Evolutionary conservation across 2,888 invertebrate genomes (phyloP), one percentile per base, ranked within the genome.

Genomic region (Diplazon laetatorius): DNA sequence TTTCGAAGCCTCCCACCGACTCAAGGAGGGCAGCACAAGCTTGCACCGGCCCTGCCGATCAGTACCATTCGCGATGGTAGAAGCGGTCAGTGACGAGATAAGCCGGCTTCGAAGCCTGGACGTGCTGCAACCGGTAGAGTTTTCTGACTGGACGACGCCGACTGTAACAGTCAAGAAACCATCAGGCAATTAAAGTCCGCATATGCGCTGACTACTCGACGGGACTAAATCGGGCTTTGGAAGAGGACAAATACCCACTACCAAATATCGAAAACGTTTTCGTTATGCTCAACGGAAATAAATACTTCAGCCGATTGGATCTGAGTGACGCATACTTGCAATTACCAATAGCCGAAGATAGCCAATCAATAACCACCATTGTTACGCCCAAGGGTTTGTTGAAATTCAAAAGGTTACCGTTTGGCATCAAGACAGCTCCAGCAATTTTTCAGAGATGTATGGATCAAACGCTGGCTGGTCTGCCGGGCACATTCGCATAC

Each of bases 121-220:
- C 20, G 79, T 83, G 35, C 79, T 84, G 16, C 69, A 81, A 37
- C 76, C 78, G 46, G 74, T 72, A 22, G 73, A 78, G 50, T 59
- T 20, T 4, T 79, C 82, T 46, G 80, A 82, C 60, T 84, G 81
- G 83, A 76, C 78, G 10, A 77, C 81, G 62, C 83, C 81, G 1
- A 62, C 82, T 18, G 80, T 82, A 9, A 77, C 80, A 9, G 74
- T 80, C 25, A 78, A 76, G 57, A 83, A 82, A 74, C 46, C 60
- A 44, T 72, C 80, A 25, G 79, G 82, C n/a, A n/a, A n/a, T n/a
- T 25, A 66, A 66, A 22, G 80, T 83, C 1, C 52, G 83, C 9
- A 50, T 83, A 8, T 82, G 82, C 39, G 80, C 80, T 8, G 82
- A 83, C 68, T 80, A 78, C 44, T 70, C 69, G 22, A 62, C 60